phyloP scores from a whole-genome alignment of 2,797 vertebrate genomes.

The Cynopterus sphinx region DNA sequence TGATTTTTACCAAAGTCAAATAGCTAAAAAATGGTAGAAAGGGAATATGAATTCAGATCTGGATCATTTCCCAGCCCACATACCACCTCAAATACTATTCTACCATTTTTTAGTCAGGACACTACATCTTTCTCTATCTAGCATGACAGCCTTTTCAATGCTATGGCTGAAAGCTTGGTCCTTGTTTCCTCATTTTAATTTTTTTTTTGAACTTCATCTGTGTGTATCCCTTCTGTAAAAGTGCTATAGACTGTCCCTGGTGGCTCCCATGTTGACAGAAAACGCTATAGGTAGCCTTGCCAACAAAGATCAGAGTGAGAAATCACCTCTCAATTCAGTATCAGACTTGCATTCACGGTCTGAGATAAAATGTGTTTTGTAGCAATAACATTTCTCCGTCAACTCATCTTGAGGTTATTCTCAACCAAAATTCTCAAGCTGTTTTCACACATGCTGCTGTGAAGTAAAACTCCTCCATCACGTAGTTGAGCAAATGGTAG shows the following conservation, averaged over 20 bases:
- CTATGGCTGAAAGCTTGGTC: neutral
- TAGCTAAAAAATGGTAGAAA: neutral
- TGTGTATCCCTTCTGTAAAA: neutral
- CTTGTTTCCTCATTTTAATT: neutral
- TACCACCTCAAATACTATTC: neutral
- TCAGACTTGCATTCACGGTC: constrained; percentile 1
- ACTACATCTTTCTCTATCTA: neutral
- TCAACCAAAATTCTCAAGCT: constrained; percentile 56
- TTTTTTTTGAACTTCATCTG: neutral
- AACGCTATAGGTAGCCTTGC: constrained; percentile 3
- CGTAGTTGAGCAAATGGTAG: neutral
- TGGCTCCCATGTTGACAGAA: constrained; percentile 55
- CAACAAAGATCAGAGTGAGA: constrained; percentile 63
- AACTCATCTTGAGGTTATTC: constrained; percentile 67
- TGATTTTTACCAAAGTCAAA: neutral
- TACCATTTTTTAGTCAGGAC: neutral
- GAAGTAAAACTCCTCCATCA: constrained; percentile 44
- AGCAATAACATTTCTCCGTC: constrained; percentile 59
- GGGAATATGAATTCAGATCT: neutral
- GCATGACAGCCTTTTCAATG: neutral
- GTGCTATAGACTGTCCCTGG: neutral
- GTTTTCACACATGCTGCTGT: constrained; percentile 50
- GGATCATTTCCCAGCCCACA: no score
- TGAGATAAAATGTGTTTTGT: constrained; percentile 61
- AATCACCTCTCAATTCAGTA: constrained; percentile 4